Base-by-base conservation (phyloP, 92 coral and sea anemone genomes). In the Muricea muricata region DNA sequence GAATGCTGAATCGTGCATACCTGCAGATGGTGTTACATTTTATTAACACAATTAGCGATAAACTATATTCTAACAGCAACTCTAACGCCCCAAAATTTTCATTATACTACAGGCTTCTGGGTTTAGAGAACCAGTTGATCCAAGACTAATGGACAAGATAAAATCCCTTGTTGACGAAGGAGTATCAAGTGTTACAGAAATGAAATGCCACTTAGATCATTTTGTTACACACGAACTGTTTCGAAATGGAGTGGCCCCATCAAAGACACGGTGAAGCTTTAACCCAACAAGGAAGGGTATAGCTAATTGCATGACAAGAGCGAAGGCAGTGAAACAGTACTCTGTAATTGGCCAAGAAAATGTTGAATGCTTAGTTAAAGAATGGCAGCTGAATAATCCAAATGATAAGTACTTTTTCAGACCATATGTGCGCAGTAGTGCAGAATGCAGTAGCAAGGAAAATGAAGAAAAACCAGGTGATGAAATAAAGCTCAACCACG, bases 371-470 rank as follows among this genome's bases (percentile, higher is more conserved):
- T 52, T 42, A 45, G 29, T 39, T 18, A 10, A 75, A 75, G 60
- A 75, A 57, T 75, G 81, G 81, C 60, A 23, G 81, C 58, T 39
- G 32, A 75, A 75, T 21, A 75, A 75, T 75, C 81, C 81, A 75
- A 32, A 75, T 26, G 81, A 41, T 28, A 52, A 75, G n/a, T 75
- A 45, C 32, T 75, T 75, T 46, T 39, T 75, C 61, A 52, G 81
- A 17, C 81, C 81, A 0, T 57, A 75, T 75, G 65, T 55, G 5
- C 65, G 65, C 65, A 55, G 65, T 55, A 21, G 65, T 55, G 65
- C n/a, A n/a, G n/a, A n/a, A n/a, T n/a, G n/a, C 23, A 55, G 65
- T 55, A 20, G 65, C 23, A 8, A 55, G 18, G 65, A 55, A 55
- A 55, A 21, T 55, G 65, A 55, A 55, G 65, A 55, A 55, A 55